phyloP scores from a whole-genome alignment of 2,113 vertebrate genomes.

The Narcine bancroftii region DNA sequence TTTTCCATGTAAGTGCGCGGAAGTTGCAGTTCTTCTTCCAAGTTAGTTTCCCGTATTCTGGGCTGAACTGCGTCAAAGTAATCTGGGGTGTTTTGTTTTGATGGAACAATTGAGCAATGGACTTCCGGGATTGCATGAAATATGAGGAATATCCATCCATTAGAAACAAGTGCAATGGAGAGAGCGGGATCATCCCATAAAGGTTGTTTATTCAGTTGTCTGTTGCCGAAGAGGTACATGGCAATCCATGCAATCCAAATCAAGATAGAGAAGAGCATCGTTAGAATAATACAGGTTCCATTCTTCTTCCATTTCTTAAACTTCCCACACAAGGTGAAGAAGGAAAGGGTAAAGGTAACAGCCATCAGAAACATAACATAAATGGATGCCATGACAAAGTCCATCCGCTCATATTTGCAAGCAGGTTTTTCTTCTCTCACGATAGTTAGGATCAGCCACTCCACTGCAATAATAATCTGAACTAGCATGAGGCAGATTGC shows the following conservation, averaged over 20 bases:
- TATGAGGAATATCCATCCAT: constrained; percentile 87
- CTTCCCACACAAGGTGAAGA: constrained; percentile 80
- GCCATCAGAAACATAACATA: constrained; percentile 79
- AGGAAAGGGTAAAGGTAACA: constrained; percentile 62
- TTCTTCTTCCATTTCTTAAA: constrained; percentile 83
- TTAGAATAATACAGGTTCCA: constrained; percentile 72
- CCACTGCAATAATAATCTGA: constrained; percentile 81
- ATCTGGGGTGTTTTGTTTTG: constrained; percentile 80
- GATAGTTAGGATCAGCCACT: constrained; percentile 86
- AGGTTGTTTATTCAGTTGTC: constrained; percentile 62
- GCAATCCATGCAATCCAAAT: constrained; percentile 90
- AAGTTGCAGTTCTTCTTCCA: constrained; percentile 87
- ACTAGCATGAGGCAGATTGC: constrained; percentile 76
- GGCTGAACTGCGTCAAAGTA: constrained; percentile 94
- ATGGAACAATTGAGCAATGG: constrained; percentile 73
- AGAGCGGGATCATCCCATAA: constrained; percentile 81
- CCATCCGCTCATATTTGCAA: constrained; percentile 80
- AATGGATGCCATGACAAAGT: constrained; percentile 80
- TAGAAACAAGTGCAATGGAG: constrained; percentile 80
- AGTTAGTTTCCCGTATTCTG: constrained; percentile 84
- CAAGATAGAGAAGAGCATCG: constrained; percentile 73
- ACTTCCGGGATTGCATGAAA: constrained; percentile 86
- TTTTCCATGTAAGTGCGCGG: constrained; percentile 92
- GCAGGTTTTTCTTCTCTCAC: constrained; percentile 73
- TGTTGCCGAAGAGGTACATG: constrained; percentile 85